These are phyloP conservation scores for Sebastes variabilis DNA, from an alignment of 2,797 vertebrate species.

Conservation along the genomic window DNA sequence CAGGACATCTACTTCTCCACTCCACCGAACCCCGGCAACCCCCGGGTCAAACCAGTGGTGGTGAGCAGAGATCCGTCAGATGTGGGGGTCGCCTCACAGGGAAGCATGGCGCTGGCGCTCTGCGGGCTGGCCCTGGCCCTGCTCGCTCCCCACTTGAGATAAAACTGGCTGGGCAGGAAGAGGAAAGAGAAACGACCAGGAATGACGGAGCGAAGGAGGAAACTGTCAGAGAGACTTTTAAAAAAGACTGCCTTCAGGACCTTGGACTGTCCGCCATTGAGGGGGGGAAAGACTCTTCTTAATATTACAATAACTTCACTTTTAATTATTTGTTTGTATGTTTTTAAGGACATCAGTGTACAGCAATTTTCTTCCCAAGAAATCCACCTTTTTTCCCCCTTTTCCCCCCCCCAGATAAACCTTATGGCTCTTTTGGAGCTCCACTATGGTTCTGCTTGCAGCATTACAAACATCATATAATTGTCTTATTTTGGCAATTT, in stretches of 20 bases:
- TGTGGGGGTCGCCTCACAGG: slow-evolving; percentile 12
- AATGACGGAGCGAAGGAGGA: slow-evolving; percentile 66
- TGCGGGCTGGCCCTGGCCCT: slow-evolving; percentile 71
- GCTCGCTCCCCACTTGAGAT: slow-evolving; percentile 78
- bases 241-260: slow-evolving; percentile 83
- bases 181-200: slow-evolving; percentile 52
- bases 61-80: fast-evolving
- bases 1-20: slow-evolving; percentile 89
- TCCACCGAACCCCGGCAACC: slow-evolving; percentile 34
- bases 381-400: slow-evolving; percentile 4
- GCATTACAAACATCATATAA: slow-evolving; percentile 56
- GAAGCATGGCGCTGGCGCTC: slow-evolving; percentile 71
- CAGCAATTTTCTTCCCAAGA: slow-evolving; percentile 61
- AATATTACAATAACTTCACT: slow-evolving; percentile 84
- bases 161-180: slow-evolving; percentile 59
- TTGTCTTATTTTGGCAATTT: slow-evolving; percentile 62
- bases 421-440: slow-evolving; percentile 52
- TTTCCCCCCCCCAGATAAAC: slow-evolving; percentile 19
- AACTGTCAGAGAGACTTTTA: slow-evolving; percentile 80
- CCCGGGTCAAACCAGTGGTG: slow-evolving; percentile 8
- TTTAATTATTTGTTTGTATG: slow-evolving; percentile 80
- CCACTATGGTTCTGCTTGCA: slow-evolving; percentile 49
- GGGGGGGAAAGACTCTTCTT: slow-evolving; percentile 75
- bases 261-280: slow-evolving; percentile 72
- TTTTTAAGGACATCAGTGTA: slow-evolving; percentile 79